These are phyloP conservation scores for Eupelmus urozonus DNA, from an alignment of 2,888 invertebrate species.

Conservation along the genomic window DNA sequence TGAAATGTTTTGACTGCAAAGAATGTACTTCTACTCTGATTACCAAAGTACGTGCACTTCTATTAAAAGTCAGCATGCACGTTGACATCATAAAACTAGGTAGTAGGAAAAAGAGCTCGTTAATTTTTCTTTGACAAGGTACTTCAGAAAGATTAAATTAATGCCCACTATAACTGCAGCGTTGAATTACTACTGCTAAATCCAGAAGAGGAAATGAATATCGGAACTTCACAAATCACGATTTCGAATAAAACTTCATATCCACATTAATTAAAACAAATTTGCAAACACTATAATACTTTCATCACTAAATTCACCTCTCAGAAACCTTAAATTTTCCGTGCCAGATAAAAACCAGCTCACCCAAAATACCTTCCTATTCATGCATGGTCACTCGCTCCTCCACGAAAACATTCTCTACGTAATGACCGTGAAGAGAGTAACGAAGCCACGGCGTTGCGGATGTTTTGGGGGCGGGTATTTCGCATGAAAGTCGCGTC, in stretches of 20 bases:
- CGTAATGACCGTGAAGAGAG: constrained; percentile 36
- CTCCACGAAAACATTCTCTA: neutral
- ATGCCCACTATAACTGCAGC: too few species aligned
- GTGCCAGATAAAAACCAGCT: too few species aligned
- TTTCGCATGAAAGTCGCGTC: constrained; percentile 4
- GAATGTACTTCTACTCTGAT: constrained; percentile 7
- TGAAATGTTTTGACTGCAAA: neutral
- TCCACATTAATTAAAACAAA: too few species aligned
- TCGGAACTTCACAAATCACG: too few species aligned
- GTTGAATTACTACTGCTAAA: too few species aligned
- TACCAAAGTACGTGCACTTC: neutral
- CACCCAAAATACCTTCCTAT: too few species aligned
- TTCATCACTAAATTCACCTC: too few species aligned
- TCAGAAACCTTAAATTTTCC: too few species aligned
- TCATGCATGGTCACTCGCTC: too few species aligned
- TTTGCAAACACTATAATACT: too few species aligned
- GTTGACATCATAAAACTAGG: neutral
- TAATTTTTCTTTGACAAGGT: neutral
- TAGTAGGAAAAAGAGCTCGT: neutral
- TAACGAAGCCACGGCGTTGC: constrained; percentile 35
- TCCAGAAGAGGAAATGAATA: too few species aligned
- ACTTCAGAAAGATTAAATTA: neutral
- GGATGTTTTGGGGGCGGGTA: constrained; percentile 13
- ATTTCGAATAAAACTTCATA: too few species aligned
- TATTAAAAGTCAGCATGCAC: neutral